A percentile compares a stretch with the other conserved stretches of the same genome.
phyloP scores from a whole-genome alignment of 1,140 invertebrate genomes.

The Drosophila insularis region DNA sequence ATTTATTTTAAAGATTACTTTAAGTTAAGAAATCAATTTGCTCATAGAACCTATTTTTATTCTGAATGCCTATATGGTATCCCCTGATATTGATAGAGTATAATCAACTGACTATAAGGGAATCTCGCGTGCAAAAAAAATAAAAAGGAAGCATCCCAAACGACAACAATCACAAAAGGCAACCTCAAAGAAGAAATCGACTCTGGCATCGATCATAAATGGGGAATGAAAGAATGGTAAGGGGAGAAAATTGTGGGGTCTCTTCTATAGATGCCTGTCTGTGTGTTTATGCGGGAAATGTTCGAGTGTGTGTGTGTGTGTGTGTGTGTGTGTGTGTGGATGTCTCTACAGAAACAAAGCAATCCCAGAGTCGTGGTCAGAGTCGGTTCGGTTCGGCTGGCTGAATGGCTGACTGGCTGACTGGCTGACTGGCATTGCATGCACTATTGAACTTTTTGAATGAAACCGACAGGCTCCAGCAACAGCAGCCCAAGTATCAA shows the following conservation, averaged over 20 bases:
- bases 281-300: constrained; percentile 3
- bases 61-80: not conserved
- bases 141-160: constrained; percentile 49
- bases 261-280: not conserved
- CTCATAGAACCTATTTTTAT: too few species aligned
- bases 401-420: constrained; percentile 23
- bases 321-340: not conserved
- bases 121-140: constrained; percentile 67
- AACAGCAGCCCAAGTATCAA: constrained; percentile 25
- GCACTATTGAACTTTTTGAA: constrained; percentile 80
- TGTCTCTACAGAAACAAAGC: constrained; percentile 22
- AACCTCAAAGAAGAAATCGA: constrained; percentile 65
- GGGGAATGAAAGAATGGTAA: constrained; percentile 8
- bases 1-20: too few species aligned
- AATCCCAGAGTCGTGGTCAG: constrained; percentile 34
- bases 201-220: constrained; percentile 77
- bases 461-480: constrained; percentile 71
- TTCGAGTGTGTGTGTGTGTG: not conserved
- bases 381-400: constrained; percentile 25
- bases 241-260: constrained; percentile 16
- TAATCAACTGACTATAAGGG: constrained; percentile 35
- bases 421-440: constrained; percentile 58
- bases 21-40: too few species aligned
- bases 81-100: constrained; percentile 21
- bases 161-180: constrained; percentile 59